Base-by-base conservation (phyloP, 2,113 vertebrate genomes). In the Tachysurus fulvidraco region DNA sequence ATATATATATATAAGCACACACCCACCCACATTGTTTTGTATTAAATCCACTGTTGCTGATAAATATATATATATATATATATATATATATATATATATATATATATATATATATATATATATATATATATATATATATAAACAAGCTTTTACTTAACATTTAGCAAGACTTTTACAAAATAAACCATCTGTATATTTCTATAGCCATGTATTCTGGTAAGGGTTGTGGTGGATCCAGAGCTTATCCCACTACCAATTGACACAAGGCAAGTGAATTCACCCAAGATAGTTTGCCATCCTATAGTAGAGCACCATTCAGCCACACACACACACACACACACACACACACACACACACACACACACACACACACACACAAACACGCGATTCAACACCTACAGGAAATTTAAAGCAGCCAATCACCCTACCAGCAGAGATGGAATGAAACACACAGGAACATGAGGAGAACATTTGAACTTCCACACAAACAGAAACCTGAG, bases 101-200 rank as follows among this genome's bases (percentile, higher is more conserved):
- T n/a, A n/a, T n/a, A n/a, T n/a, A n/a, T n/a, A n/a, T n/a, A n/a
- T n/a, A n/a, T n/a, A n/a, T n/a, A n/a, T n/a, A n/a, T n/a, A n/a
- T n/a, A n/a, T n/a, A n/a, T n/a, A n/a, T n/a, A n/a, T n/a, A n/a
- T n/a, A 30, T 14, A 55, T 36, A 17, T 73, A 30, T 73, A 30
- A 73, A 30, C 36, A 73, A 73, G 36, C 69, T 73, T 44, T 73
- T 41, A 73, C 36, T 73, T 74, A n/a, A n/a, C n/a, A n/a, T n/a
- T n/a, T n/a, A n/a, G n/a, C n/a, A n/a, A n/a, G n/a, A n/a, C n/a
- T n/a, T n/a, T 50, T 25, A 46, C 41, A 74, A 50, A 44, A 74
- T 25, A 9, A 50, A 76, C 21, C 21, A 44, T 73, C 69, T 73
- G 36, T 36, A 44, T 44, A 50, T 76, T 50, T 25, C 19, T 44